A percentile compares a stretch with the other conserved stretches of the same genome.
phyloP scores from a whole-genome alignment of 2,888 invertebrate species.

The Cephalotes varians region DNA sequence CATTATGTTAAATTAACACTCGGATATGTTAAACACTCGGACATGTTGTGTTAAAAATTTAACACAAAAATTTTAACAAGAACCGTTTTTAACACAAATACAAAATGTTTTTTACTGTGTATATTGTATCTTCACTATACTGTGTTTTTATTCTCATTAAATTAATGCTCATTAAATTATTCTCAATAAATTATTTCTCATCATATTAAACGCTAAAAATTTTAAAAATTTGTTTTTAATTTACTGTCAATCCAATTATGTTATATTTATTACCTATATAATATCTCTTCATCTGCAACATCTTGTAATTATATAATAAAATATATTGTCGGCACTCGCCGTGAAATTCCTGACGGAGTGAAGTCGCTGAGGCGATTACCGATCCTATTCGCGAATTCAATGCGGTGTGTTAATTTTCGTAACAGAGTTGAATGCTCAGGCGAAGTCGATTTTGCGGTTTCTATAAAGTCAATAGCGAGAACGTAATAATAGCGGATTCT shows the following conservation, averaged over 20 bases:
- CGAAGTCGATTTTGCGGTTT: constrained; percentile 79
- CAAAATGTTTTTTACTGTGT: too few species aligned
- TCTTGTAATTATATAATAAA: background rate
- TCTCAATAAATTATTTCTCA: background rate
- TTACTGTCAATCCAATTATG: background rate
- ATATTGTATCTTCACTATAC: background rate
- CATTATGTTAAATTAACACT: too few species aligned
- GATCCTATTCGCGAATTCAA: constrained; percentile 35
- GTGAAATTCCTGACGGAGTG: constrained; percentile 48
- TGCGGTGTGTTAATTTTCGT: constrained; percentile 36
- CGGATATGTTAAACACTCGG: too few species aligned
- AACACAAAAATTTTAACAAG: too few species aligned
- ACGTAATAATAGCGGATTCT: constrained; percentile 76
- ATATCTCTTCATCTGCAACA: background rate
- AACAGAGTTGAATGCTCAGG: constrained; percentile 66
- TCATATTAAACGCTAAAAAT: background rate
- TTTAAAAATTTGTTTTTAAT: background rate
- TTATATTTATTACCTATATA: background rate
- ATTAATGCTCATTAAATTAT: background rate
- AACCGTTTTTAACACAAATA: too few species aligned
- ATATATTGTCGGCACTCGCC: background rate
- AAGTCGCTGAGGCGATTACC: background rate
- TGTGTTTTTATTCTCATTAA: background rate
- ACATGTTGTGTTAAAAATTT: too few species aligned
- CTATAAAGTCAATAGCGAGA: constrained; percentile 68